phyloP scores from a whole-genome alignment of 2,888 invertebrate genomes.

The Thysanoteuthis rhombus region DNA sequence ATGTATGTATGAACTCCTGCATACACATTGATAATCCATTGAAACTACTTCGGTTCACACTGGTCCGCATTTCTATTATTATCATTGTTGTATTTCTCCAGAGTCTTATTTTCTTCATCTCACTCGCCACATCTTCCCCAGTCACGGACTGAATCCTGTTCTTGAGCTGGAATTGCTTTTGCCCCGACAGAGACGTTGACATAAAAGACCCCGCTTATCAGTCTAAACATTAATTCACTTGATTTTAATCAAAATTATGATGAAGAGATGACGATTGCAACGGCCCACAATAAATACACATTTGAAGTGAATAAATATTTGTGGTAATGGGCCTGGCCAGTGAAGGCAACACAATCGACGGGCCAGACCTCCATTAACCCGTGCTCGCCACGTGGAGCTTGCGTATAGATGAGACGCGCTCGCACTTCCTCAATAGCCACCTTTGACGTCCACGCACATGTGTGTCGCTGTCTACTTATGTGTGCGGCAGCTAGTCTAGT shows the following conservation, averaged over 20 bases:
- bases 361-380: conserved; percentile 12
- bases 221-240: not conserved
- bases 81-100: not conserved
- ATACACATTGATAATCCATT: no score
- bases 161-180: not conserved
- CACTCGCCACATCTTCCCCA: not conserved
- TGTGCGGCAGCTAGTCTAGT: not conserved
- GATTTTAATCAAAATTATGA: conserved; percentile 12
- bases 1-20: no score
- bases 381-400: not conserved
- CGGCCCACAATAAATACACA: conserved; percentile 12
- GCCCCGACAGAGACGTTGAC: not conserved
- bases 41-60: no score
- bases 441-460: not conserved
- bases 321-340: not conserved
- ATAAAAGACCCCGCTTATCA: conserved; percentile 12
- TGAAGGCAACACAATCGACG: not conserved
- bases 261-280: conserved; percentile 12
- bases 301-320: conserved; percentile 12
- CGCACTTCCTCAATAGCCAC: not conserved
- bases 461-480: not conserved
- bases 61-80: not conserved
- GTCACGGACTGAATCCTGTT: not conserved
- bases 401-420: not conserved
- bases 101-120: not conserved